Percentiles rank a stretch among this genome's conserved stretches.
phyloP scores from a whole-genome alignment of 2,888 invertebrate genomes.

The Vesta saturnalis region DNA sequence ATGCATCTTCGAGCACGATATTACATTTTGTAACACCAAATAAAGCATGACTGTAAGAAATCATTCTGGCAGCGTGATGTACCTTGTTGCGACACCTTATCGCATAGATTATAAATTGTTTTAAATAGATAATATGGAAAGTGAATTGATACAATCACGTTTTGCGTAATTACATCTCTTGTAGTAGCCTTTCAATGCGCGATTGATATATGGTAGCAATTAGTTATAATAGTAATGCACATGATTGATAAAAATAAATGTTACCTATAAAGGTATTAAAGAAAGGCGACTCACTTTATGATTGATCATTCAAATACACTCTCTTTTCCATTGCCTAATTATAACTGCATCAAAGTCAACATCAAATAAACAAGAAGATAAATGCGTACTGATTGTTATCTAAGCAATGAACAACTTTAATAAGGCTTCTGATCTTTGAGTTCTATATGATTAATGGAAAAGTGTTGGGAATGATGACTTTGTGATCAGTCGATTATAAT shows the following conservation, averaged over 20 bases:
- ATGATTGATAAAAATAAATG: too few relatives aligned
- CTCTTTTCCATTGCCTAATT: too few relatives aligned
- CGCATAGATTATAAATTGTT: background rate
- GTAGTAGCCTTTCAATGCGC: background rate
- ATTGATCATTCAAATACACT: background rate
- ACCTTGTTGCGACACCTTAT: background rate
- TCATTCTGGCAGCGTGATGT: conserved; percentile 1
- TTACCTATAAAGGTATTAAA: too few relatives aligned
- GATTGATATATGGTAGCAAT: background rate
- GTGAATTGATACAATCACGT: conserved; percentile 1
- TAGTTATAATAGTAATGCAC: background rate
- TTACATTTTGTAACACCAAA: background rate
- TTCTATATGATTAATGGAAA: too few relatives aligned
- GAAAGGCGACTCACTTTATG: background rate
- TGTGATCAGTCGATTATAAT: too few relatives aligned
- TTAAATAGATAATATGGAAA: background rate
- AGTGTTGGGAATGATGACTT: too few relatives aligned
- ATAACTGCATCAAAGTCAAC: too few relatives aligned
- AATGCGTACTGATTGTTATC: too few relatives aligned
- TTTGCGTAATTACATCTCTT: background rate
- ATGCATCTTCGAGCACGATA: background rate
- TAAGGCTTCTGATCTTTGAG: too few relatives aligned
- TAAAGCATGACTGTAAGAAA: too few relatives aligned
- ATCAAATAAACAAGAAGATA: too few relatives aligned
- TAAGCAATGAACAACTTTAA: too few relatives aligned